Evolutionary conservation across 2,797 vertebrate species (phyloP).

Genomic region (Oreonectes daqikongensis): DNA sequence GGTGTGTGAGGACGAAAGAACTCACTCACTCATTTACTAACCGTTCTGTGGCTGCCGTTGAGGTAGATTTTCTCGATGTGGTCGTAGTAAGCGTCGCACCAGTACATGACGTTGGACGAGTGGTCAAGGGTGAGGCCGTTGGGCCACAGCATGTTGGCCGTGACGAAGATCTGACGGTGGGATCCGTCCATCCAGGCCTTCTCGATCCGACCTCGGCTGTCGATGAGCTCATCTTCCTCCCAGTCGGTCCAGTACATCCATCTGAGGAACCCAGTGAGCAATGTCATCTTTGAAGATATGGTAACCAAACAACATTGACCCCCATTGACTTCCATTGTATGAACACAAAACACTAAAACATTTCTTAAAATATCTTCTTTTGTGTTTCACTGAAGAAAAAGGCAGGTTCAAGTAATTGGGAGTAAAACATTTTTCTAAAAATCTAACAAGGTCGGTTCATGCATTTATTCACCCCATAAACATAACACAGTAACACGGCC

Average conservation of each 20-base stretch:
- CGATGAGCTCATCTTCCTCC: conserved; percentile 87
- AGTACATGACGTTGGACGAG: conserved; percentile 76
- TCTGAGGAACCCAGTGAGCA: conserved; percentile 59
- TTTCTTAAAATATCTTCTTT: too few relatives aligned
- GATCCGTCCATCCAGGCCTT: conserved; percentile 88
- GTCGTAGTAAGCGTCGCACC: conserved; percentile 89
- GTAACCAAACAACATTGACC: too few relatives aligned
- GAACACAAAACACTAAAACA: too few relatives aligned
- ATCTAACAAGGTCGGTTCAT: conserved; percentile 1
- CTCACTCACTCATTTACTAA: conserved; percentile 65
- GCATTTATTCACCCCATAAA: conserved; percentile 1
- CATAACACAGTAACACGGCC: neutral
- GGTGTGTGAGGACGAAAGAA: conserved; percentile 14
- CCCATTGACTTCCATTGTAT: too few relatives aligned
- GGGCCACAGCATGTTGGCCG: conserved; percentile 87
- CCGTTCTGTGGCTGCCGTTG: conserved; percentile 85
- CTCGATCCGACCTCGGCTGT: conserved; percentile 86
- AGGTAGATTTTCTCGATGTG: conserved; percentile 86
- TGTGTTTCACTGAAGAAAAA: neutral
- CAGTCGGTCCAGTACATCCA: conserved; percentile 94
- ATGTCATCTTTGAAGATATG: neutral
- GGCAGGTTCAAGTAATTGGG: too few relatives aligned
- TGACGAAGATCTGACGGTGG: conserved; percentile 83
- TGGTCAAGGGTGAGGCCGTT: conserved; percentile 85
- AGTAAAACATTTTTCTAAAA: neutral